Base-by-base conservation (phyloP, 1,140 invertebrate species). In the Dinoponera quadriceps region DNA sequence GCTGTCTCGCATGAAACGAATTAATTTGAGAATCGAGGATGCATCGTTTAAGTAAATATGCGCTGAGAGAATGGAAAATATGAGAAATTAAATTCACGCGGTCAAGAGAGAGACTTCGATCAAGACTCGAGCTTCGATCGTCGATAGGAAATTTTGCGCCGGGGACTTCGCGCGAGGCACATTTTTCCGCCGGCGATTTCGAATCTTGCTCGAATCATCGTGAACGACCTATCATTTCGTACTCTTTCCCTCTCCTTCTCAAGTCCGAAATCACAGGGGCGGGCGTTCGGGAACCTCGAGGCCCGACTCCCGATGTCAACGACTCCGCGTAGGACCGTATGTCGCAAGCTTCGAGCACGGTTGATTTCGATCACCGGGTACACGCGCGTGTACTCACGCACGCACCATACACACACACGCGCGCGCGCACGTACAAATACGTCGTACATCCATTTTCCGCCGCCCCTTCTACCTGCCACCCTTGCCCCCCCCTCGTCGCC, bases 321-420 rank as follows among this genome's bases (percentile, higher is more conserved):
- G 83, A 85, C 83, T 72, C 59, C 69, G 33, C 20, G 51, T 44
- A 44, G 48, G 44, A 83, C 60, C 78, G 80, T 85, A 85, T 83
- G 83, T 85, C 83, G 33, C 57, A 29, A 62, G 66, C 78, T 71
- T 80, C 73, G 65, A 85, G 68, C 44, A 59, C 77, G 78, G 78
- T 82, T 66, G 78, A 82, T 82, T 74, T 85, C 83, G 80, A 85
- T 85, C 66, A 74, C 51, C 78, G 68, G 68, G 78, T 85, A 74
- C 51, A 55, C 59, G 33, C 68, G 57, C 16, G 54, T 27, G 20
- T n/a, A 18, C 18, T 27, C 72, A 57, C 72, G 20, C 59, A 11
- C 33, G 57, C 62, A 29, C 57, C 33, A 74, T 25, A 63, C 62
- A 51, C 75, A 69, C 75, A 48, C 51, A 18, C 63, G 14, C 33